Percentiles rank a stretch among this genome's conserved stretches.
phyloP scores from a whole-genome alignment of 2,888 invertebrate species.

The Smittia sp. region DNA sequence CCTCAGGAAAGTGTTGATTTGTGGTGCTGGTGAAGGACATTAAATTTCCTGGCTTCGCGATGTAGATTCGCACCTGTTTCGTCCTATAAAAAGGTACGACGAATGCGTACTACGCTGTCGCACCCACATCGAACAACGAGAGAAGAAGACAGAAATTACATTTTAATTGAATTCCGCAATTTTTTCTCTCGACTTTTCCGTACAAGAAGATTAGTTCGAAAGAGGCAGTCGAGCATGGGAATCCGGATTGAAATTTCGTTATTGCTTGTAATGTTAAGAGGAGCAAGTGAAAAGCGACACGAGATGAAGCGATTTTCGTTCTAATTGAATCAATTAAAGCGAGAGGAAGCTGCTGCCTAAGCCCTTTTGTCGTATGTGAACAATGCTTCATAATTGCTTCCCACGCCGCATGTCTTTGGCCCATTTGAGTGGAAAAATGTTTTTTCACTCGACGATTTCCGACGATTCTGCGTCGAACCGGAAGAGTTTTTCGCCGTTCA shows the following conservation, averaged over 20 bases:
- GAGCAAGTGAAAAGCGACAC: neutral
- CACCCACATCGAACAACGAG: neutral
- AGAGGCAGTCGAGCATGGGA: neutral
- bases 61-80: neutral
- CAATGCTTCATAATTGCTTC: constrained; percentile 21
- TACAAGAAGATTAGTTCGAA: neutral
- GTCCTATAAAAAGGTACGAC: neutral
- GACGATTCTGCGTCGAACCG: no score
- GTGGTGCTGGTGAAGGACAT: constrained; percentile 8
- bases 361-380: neutral
- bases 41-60: constrained; percentile 1
- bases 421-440: neutral
- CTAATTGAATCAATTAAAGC: constrained; percentile 23
- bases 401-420: constrained; percentile 17
- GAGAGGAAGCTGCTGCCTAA: neutral
- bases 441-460: neutral
- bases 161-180: neutral
- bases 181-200: neutral
- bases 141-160: neutral
- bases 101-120: neutral
- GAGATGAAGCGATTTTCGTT: neutral
- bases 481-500: no score
- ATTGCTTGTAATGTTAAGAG: neutral
- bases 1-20: constrained; percentile 10
- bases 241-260: constrained; percentile 11